phyloP scores from a whole-genome alignment of 2,113 vertebrate genomes.

The Nettapus auritus region DNA sequence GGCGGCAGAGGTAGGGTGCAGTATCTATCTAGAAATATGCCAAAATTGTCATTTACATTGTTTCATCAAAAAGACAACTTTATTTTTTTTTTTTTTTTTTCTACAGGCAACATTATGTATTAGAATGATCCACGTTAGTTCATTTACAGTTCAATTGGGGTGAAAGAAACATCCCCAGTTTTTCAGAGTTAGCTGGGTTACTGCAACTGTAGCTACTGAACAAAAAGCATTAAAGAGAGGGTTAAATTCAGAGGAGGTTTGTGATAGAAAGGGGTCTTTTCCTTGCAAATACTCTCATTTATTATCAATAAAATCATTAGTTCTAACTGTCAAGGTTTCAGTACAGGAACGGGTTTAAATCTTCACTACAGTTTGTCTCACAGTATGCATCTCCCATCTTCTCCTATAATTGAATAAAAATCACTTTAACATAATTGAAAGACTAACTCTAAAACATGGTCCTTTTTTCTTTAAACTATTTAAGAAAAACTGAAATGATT shows the following conservation, averaged over 20 bases:
- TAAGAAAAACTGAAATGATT: background rate
- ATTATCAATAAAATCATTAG: background rate
- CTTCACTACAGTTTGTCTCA: background rate
- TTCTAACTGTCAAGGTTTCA: background rate
- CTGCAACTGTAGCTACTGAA: background rate
- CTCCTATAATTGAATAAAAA: background rate
- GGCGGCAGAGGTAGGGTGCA: background rate
- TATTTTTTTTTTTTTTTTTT: background rate
- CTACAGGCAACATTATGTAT: background rate
- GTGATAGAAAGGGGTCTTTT: background rate
- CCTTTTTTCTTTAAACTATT: background rate
- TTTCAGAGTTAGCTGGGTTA: background rate
- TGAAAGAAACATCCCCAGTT: background rate
- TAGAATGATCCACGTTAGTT: background rate
- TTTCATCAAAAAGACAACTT: background rate
- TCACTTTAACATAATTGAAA: background rate
- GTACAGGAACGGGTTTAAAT: background rate
- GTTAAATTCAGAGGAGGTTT: constrained; percentile 19
- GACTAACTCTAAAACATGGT: background rate
- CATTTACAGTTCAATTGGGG: background rate
- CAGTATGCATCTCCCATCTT: background rate
- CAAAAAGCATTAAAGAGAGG: background rate
- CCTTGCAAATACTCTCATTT: background rate
- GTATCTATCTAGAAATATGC: background rate
- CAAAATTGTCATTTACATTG: background rate